A percentile compares a stretch with the other conserved stretches of the same genome.
Conservation (phyloP, 2,113 vertebrate species). For the Cranoglanis bouderius region DNA sequence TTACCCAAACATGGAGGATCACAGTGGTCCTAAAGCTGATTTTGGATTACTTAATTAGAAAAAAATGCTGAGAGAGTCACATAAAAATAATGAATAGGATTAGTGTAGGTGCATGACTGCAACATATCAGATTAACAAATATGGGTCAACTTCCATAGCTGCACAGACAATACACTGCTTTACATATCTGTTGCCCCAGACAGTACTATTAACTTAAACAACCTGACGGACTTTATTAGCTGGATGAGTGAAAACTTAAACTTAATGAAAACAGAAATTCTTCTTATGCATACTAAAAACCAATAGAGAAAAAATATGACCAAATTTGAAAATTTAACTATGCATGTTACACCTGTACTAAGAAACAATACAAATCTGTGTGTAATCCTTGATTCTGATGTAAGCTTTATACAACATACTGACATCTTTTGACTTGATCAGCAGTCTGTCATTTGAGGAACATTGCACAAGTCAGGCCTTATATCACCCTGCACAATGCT, state of each 20-base stretch:
- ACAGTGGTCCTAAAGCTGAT: conserved; percentile 2
- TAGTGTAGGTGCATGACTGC: background rate
- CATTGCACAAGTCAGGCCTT: background rate
- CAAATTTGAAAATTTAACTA: background rate
- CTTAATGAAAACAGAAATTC: background rate
- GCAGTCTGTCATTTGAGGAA: background rate
- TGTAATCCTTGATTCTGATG: background rate
- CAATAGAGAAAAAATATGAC: background rate
- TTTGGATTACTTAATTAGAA: background rate
- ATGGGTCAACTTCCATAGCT: background rate
- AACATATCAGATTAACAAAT: conserved; percentile 24
- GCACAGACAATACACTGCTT: background rate
- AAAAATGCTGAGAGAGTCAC: background rate
- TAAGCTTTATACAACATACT: background rate
- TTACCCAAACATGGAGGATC: conserved; percentile 4
- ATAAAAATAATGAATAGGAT: conserved; percentile 27
- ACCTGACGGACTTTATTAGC: background rate
- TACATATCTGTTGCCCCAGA: background rate
- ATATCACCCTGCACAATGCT: background rate
- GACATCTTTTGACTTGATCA: background rate
- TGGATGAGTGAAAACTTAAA: background rate
- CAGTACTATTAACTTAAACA: background rate
- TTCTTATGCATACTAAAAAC: background rate
- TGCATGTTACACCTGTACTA: background rate
- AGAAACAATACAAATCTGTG: background rate